Percentiles rank a stretch among this genome's conserved stretches.
phyloP scores from a whole-genome alignment of 1,140 invertebrate species.

The Wasmannia auropunctata region DNA sequence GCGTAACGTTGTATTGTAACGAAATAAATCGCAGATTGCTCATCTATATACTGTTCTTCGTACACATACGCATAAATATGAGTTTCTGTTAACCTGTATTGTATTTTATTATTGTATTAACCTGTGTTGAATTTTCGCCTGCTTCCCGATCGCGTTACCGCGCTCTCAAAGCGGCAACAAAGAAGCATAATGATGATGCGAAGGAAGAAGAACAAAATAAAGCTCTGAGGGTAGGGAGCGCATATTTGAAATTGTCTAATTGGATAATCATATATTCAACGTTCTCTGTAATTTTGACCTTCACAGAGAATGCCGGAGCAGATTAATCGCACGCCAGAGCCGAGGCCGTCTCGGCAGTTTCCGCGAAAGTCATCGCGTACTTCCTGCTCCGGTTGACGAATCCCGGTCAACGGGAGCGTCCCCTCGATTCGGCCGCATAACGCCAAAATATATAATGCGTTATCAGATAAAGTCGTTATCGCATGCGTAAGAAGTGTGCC shows the following conservation, averaged over 20 bases:
- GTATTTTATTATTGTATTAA: neutral
- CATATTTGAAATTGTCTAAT: constrained; percentile 10
- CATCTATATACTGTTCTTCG: neutral
- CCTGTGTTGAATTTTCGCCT: neutral
- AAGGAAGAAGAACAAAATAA: neutral
- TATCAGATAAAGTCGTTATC: constrained; percentile 59
- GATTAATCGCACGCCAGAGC: neutral
- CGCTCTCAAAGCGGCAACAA: neutral
- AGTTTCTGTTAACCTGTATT: neutral
- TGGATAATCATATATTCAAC: neutral
- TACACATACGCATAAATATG: neutral
- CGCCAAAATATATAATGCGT: constrained; percentile 33
- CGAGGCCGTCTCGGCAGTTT: constrained; percentile 39
- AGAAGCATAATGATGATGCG: neutral
- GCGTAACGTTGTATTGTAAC: neutral
- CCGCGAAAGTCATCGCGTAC: constrained; percentile 39
- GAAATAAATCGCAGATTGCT: neutral
- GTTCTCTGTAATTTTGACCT: constrained; percentile 20
- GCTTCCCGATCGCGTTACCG: neutral
- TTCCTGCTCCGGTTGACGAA: constrained; percentile 44
- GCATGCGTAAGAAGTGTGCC: constrained; percentile 26
- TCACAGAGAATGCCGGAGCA: neutral
- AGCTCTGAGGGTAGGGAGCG: neutral
- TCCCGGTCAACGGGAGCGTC: neutral
- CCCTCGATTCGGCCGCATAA: constrained; percentile 4